Conservation (phyloP, 1,140 invertebrate genomes). For the Mylabris phalerata region DNA sequence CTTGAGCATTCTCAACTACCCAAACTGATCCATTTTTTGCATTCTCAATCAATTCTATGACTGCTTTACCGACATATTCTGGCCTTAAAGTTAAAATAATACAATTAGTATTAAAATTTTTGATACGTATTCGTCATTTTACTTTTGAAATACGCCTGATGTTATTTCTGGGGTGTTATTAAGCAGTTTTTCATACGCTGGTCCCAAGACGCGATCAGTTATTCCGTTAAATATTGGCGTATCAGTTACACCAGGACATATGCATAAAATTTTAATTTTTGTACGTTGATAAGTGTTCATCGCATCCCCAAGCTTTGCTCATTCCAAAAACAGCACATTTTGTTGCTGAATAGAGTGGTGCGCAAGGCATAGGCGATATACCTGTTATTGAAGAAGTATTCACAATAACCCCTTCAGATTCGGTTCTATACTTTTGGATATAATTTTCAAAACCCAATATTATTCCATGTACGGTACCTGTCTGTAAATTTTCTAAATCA, state of each 20-base stretch:
- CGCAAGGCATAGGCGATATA: slow-evolving; percentile 5
- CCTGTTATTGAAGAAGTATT: slow-evolving; percentile 28
- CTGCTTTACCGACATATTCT: too few relatives aligned
- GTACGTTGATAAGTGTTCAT: slow-evolving; percentile 23
- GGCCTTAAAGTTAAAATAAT: too few relatives aligned
- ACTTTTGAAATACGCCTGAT: background rate
- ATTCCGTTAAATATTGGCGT: slow-evolving; percentile 19
- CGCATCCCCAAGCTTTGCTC: slow-evolving; percentile 19
- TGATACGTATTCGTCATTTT: background rate
- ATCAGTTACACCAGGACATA: slow-evolving; percentile 38
- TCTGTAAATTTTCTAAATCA: slow-evolving; percentile 19
- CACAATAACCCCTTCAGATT: slow-evolving; percentile 26
- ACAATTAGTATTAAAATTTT: background rate
- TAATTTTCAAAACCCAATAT: slow-evolving; percentile 30
- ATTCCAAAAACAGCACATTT: slow-evolving; percentile 28
- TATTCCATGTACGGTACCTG: slow-evolving; percentile 25
- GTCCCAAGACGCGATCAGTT: background rate
- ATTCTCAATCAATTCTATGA: too few relatives aligned
- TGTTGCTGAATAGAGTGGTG: slow-evolving; percentile 29
- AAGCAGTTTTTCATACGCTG: slow-evolving; percentile 4
- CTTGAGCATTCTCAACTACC: background rate
- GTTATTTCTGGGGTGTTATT: background rate
- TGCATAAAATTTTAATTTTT: slow-evolving; percentile 34
- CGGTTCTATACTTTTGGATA: slow-evolving; percentile 24
- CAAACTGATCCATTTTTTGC: slow-evolving; percentile 16